Base-by-base conservation (phyloP, 2,797 vertebrate species). In the Rhynchotus rufescens region DNA sequence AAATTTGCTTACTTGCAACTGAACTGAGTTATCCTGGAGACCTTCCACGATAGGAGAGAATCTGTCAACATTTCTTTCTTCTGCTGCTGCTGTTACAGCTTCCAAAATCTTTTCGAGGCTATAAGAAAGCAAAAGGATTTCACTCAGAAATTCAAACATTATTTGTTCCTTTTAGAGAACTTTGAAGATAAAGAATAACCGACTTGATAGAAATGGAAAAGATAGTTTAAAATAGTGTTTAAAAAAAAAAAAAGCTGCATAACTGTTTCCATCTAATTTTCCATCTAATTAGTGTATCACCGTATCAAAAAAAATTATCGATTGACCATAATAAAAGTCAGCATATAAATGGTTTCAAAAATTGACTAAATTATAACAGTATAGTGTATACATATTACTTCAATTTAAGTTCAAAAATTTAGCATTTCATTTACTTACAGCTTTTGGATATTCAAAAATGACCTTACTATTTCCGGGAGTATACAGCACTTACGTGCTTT, bases 41-140 rank as follows among this genome's bases (percentile, higher is more conserved):
- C 99, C 99, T 97, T 98, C 98, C 65, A 99, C 99, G 96, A 99
- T 98, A 84, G 98, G 98, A 95, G 97, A 98, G 97, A 99, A 99
- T 95, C 99, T 98, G 81, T 98, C 98, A 44, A 97, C 97, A 76
- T 96, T 97, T 92, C 95, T 98, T 96, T 98, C 98, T 96, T 99
- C 99, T 86, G 98, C 99, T 83, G 98, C 98, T 89, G 97, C 97
- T 80, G 99, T 99, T 97, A 99, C 96, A 91, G 99, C 99, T 97
- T 99, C 99, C 95, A 99, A 98, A 95, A 99, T 98, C 96, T 99
- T 99, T 98, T 99, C 99, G 97, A 99, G 96, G 90, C 99, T 99
- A 93, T 40, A 49, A 68, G 61, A 97, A 94, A 94, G 83, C 59
- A 88, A 45, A 77, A 96, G 45, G 7, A 65, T 80, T 95, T 80